phyloP scores from a whole-genome alignment of 2,797 vertebrate species.

The Malacoctenus gilli region DNA sequence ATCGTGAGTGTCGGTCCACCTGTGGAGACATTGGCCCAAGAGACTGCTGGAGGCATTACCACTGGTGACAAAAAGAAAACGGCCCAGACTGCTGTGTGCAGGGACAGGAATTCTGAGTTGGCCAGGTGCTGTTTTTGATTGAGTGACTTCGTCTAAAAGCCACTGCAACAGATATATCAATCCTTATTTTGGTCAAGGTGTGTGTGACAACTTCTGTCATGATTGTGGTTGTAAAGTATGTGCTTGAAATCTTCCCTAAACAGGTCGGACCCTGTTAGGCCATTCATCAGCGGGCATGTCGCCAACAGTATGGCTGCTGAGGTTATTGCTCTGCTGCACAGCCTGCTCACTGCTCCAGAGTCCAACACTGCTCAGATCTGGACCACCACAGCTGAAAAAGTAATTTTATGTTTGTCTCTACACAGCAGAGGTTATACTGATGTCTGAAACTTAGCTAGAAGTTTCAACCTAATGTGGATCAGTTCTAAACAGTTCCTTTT shows the following conservation, averaged over 20 bases:
- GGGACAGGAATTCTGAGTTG: conserved; percentile 95
- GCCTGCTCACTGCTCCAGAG: conserved; percentile 95
- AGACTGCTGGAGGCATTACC: conserved; percentile 87
- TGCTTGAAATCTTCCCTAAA: conserved; percentile 14
- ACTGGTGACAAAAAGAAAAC: conserved; percentile 98
- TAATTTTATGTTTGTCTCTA: conserved; percentile 50
- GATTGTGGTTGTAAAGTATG: conserved; percentile 14
- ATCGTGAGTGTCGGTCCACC: conserved; percentile 97
- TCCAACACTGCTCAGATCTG: conserved; percentile 98
- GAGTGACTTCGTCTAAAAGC: neutral
- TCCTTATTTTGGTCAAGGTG: conserved; percentile 1
- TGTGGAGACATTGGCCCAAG: conserved; percentile 85
- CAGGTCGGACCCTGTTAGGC: conserved; percentile 94
- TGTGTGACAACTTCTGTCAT: neutral
- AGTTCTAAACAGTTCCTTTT: neutral
- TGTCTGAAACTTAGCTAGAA: neutral
- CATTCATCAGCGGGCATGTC: conserved; percentile 98
- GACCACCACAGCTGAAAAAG: conserved; percentile 97
- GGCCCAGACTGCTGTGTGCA: conserved; percentile 92
- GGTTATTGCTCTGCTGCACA: conserved; percentile 96
- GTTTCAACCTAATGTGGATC: neutral
- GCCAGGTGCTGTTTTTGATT: conserved; percentile 81
- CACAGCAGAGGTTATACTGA: neutral
- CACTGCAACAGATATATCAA: too few species aligned
- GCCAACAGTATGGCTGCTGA: conserved; percentile 99